Conservation (phyloP, 2,797 vertebrate species). For the Labroides dimidiatus region DNA sequence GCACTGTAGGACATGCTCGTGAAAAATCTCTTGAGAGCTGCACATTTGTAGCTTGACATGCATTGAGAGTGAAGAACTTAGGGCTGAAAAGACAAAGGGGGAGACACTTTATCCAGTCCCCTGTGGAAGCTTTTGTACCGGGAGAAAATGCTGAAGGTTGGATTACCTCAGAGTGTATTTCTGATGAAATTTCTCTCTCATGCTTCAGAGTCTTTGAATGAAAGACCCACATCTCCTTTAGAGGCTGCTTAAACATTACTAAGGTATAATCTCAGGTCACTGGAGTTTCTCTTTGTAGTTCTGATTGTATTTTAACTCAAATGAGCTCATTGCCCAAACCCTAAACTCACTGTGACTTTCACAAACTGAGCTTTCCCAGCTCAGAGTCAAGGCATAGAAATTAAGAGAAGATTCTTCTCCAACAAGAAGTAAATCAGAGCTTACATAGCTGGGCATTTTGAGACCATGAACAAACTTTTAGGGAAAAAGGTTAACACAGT, state of each 20-base stretch:
- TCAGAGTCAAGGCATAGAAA: too few relatives aligned
- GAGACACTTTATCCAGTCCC: conserved; percentile 77
- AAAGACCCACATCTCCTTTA: conserved; percentile 54
- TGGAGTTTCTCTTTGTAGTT: conserved; percentile 59
- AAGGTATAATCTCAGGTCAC: conserved; percentile 71
- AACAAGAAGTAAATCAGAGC: neutral
- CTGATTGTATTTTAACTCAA: conserved; percentile 47
- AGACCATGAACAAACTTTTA: neutral
- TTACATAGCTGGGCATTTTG: neutral
- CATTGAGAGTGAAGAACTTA: conserved; percentile 74
- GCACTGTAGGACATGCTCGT: conserved; percentile 75
- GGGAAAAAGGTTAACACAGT: too few relatives aligned
- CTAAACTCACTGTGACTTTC: conserved; percentile 39
- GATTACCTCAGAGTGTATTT: conserved; percentile 76
- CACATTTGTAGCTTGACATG: conserved; percentile 75
- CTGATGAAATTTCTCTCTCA: conserved; percentile 64
- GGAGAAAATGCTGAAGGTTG: conserved; percentile 76
- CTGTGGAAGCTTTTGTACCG: conserved; percentile 71
- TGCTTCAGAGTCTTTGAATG: conserved; percentile 60
- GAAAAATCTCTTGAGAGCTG: conserved; percentile 68
- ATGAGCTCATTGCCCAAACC: conserved; percentile 67
- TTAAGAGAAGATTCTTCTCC: too few relatives aligned
- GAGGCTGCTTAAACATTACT: conserved; percentile 74
- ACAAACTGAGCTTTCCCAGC: conserved; percentile 18
- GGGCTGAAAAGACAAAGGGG: conserved; percentile 77